These are phyloP conservation scores for Eupithecia inturbata DNA, from an alignment of 2,888 invertebrate genomes.

Conservation along the genomic window DNA sequence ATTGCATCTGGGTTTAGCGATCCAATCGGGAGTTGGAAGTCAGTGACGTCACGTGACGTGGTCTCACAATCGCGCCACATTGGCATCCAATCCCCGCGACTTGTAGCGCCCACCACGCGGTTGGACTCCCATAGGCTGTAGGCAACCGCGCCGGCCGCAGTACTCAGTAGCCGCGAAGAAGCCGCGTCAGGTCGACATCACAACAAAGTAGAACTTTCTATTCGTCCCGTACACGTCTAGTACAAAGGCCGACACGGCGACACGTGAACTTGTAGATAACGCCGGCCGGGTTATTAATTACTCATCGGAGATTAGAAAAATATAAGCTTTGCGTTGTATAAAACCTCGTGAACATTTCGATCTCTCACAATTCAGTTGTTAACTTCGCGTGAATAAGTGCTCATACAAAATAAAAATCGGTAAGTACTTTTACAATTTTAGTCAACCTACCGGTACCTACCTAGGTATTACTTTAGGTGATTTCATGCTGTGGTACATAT, in stretches of 20 bases:
- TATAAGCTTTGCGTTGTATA: slow-evolving; percentile 37
- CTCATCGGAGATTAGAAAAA: slow-evolving; percentile 34
- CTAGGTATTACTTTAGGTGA: background rate
- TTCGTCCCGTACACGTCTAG: slow-evolving; percentile 5
- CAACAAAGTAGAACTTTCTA: background rate
- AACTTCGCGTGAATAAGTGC: slow-evolving; percentile 24
- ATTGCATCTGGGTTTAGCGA: slow-evolving; percentile 8
- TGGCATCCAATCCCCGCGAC: slow-evolving; percentile 68
- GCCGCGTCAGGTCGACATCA: slow-evolving; percentile 4
- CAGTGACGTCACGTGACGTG: slow-evolving; percentile 66
- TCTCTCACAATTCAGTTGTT: slow-evolving; percentile 36
- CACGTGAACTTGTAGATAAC: slow-evolving; percentile 61
- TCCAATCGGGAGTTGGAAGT: slow-evolving; percentile 17
- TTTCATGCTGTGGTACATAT: background rate
- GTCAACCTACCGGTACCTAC: background rate
- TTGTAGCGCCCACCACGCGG: slow-evolving; percentile 1
- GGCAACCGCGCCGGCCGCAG: slow-evolving; percentile 9
- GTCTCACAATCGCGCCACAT: slow-evolving; percentile 76
- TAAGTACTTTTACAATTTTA: background rate
- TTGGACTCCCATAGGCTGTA: background rate
- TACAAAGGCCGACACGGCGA: slow-evolving; percentile 67
- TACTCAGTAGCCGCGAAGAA: background rate
- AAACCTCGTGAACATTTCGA: slow-evolving; percentile 35
- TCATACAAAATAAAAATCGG: background rate
- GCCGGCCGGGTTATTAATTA: slow-evolving; percentile 41